These are phyloP conservation scores for Eremophila alpestris DNA, from an alignment of 2,797 vertebrate species.

Conservation along the genomic window DNA sequence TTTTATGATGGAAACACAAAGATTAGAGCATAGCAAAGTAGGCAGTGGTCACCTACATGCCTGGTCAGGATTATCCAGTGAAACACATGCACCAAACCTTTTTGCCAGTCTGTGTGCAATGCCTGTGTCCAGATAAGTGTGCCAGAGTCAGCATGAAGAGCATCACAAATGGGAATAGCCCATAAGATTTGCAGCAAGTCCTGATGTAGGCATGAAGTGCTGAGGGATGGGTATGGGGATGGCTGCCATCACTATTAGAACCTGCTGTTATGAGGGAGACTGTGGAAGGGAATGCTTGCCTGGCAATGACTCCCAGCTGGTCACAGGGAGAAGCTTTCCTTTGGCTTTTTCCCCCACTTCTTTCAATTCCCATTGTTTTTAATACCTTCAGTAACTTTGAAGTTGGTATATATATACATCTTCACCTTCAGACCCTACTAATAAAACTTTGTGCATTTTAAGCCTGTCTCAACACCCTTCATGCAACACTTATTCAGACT, in stretches of 20 bases:
- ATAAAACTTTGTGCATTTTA: background rate
- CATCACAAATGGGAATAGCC: background rate
- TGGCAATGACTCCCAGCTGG: background rate
- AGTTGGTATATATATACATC: background rate
- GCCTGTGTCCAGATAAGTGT: background rate
- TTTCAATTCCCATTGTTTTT: background rate
- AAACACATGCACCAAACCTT: background rate
- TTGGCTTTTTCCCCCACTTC: fast-evolving
- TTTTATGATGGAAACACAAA: background rate
- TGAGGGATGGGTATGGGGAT: too few species aligned
- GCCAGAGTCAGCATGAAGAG: background rate
- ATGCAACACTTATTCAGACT: background rate
- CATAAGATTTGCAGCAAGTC: background rate
- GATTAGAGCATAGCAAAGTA: background rate
- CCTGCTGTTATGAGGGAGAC: background rate
- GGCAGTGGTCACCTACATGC: background rate
- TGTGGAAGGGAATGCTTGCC: fast-evolving
- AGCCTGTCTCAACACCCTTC: background rate
- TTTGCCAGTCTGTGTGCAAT: background rate
- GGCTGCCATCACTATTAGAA: background rate
- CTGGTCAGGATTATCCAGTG: background rate
- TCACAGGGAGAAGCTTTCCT: background rate
- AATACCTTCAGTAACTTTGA: background rate
- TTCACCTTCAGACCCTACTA: background rate
- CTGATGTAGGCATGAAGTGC: background rate